Base-by-base conservation (phyloP, 1,140 invertebrate species). In the Adelges cooleyi region DNA sequence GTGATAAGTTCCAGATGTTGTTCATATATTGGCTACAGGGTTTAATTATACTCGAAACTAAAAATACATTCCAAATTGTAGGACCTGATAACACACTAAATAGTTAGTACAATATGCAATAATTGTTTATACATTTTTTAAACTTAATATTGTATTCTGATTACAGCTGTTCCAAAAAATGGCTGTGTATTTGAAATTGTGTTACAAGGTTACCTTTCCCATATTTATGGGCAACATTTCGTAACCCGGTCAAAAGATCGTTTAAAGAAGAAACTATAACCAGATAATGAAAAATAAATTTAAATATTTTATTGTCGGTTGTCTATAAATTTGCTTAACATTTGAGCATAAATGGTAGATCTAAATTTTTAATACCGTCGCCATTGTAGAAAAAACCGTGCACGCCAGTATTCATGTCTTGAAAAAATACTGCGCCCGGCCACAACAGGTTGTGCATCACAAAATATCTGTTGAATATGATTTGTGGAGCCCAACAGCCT, bases 21-120 rank as follows among this genome's bases (percentile, higher is more conserved):
- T 2, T 82, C 80, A 38, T 77, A 82, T 38, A 72, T 87, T 25
- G 84, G 84, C 1, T 82, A 8, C 68, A 69, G 9, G 89, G 89
- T 4, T 87, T 89, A 67, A 77, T 90, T 25, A 75, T 90, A 25
- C 78, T 87, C 71, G 89, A 92, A 73, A 89, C 87, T 0, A 87
- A 85, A 76, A 86, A 86, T 72, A 84, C 83, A 5, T 85, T 91
- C 66, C 81, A 82, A 71, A 73, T 91, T 1, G 76, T 90, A 5
- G 81, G 81, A 10, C 71, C 77, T 70, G 77, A 85, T 59, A 76
- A 86, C 74, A 73, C 77, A 65, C 73, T 89, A 40, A 79, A 83
- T 75, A 83, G 86, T 87, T 79, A 80, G 78, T 73, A 53, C 52
- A 13, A 51, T 23, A 15, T 29, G n/a, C n/a, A 49, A n/a, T n/a